Percentiles rank a stretch among this genome's conserved stretches.
These are phyloP conservation scores for Drosophila elegans DNA, from an alignment of 1,140 invertebrate genomes.

Conservation along the genomic window DNA sequence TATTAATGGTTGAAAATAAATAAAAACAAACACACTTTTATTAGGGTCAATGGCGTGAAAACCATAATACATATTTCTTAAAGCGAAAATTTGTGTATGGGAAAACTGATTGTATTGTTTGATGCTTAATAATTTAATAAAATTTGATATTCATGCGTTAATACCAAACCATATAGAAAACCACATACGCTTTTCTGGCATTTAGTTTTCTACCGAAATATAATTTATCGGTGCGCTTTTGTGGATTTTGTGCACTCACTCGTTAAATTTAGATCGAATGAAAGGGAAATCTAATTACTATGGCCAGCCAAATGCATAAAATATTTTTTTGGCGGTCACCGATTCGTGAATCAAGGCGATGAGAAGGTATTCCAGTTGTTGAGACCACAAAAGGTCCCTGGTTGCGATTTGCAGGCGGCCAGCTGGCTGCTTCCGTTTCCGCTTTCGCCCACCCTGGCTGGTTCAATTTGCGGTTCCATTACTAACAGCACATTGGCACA, in stretches of 20 bases:
- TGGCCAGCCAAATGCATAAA: conserved; percentile 52
- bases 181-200: conserved; percentile 22
- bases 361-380: conserved; percentile 9
- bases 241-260: conserved; percentile 26
- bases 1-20: too few relatives aligned
- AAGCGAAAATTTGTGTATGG: background rate
- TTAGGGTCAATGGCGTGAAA: too few relatives aligned
- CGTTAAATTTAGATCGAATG: conserved; percentile 34
- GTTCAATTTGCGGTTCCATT: conserved; percentile 81
- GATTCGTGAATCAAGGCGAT: conserved; percentile 17
- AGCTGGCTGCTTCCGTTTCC: conserved; percentile 19
- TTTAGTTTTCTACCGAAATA: conserved; percentile 9
- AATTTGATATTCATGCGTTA: background rate
- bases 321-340: conserved; percentile 35
- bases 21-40: too few relatives aligned
- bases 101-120: background rate
- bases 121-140: background rate
- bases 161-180: background rate
- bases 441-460: conserved; percentile 21
- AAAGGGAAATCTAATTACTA: conserved; percentile 54
- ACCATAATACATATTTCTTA: background rate
- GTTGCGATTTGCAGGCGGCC: conserved; percentile 40
- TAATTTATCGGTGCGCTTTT: conserved; percentile 40
- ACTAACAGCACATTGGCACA: conserved; percentile 71
- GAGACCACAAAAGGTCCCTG: conserved; percentile 13